These are phyloP conservation scores for Oppia nitens DNA, from an alignment of 1,140 invertebrate genomes.

Conservation along the genomic window DNA sequence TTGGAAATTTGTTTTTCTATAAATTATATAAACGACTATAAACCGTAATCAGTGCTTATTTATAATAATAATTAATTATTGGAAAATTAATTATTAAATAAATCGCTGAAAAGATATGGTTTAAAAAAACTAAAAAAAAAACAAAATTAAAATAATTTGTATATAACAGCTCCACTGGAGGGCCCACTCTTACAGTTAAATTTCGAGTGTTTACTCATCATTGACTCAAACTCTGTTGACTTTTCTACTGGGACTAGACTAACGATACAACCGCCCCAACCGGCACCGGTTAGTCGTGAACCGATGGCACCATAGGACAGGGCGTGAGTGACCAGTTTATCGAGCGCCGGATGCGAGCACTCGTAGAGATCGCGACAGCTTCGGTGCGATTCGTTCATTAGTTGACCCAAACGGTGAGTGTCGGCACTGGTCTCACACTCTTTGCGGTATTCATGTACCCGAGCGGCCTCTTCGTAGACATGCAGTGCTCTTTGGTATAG, in stretches of 20 bases:
- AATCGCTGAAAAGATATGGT: too few species aligned
- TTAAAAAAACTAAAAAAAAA: too few species aligned
- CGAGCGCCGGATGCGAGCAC: constrained; percentile 78
- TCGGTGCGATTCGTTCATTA: constrained; percentile 77
- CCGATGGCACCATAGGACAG: constrained; percentile 50
- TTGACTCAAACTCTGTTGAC: constrained; percentile 9
- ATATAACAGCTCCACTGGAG: constrained; percentile 9
- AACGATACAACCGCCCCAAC: constrained; percentile 34
- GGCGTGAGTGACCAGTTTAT: constrained; percentile 63
- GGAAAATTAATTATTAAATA: too few species aligned
- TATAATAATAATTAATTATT: too few species aligned
- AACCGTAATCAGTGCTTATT: too few species aligned
- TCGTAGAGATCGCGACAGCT: constrained; percentile 74
- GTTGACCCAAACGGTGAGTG: constrained; percentile 45
- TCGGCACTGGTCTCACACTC: constrained; percentile 38
- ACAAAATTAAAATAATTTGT: too few species aligned
- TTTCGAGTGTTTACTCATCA: constrained; percentile 1
- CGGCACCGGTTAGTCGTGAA: constrained; percentile 79
- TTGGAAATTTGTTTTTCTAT: too few species aligned
- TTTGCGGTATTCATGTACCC: constrained; percentile 55
- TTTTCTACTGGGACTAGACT: constrained; percentile 10
- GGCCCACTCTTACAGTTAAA: constrained; percentile 6
- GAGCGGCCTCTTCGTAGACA: constrained; percentile 53
- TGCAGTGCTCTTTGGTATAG: constrained; percentile 67
- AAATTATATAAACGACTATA: too few species aligned